Percentiles rank a stretch among this genome's conserved stretches.
These are phyloP conservation scores for Mya arenaria DNA, from an alignment of 1,140 invertebrate genomes.

Conservation along the genomic window DNA sequence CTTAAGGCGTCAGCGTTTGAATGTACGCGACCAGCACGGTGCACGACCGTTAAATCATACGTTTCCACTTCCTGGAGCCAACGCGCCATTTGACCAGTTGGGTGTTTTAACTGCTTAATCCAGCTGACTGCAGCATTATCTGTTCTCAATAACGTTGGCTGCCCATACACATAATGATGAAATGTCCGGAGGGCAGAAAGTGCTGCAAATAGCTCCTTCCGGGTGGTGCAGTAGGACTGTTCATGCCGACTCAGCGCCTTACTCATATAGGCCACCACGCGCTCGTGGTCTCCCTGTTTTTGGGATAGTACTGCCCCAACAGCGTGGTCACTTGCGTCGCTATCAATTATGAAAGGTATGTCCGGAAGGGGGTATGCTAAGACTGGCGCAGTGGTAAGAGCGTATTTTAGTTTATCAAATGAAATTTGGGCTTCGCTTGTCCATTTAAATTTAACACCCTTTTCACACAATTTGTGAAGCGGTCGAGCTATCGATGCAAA, in stretches of 20 bases:
- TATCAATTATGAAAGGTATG: slow-evolving; percentile 46
- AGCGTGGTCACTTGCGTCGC: slow-evolving; percentile 41
- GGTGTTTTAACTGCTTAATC: slow-evolving; percentile 56
- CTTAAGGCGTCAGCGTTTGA: slow-evolving; percentile 69
- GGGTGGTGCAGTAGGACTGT: slow-evolving; percentile 79
- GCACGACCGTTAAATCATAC: slow-evolving; percentile 67
- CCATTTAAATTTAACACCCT: slow-evolving; percentile 4
- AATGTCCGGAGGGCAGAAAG: slow-evolving; percentile 55
- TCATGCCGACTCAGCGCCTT: slow-evolving; percentile 74
- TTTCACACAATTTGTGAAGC: slow-evolving; percentile 19
- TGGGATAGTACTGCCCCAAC: too few species aligned
- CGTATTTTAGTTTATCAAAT: slow-evolving; percentile 29
- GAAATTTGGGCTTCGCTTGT: neutral
- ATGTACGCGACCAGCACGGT: slow-evolving; percentile 66
- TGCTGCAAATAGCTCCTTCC: slow-evolving; percentile 66
- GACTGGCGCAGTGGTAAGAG: slow-evolving; percentile 41
- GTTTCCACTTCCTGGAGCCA: slow-evolving; percentile 66
- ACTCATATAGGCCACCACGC: slow-evolving; percentile 66
- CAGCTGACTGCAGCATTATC: slow-evolving; percentile 67
- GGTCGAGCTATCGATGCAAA: slow-evolving; percentile 8
- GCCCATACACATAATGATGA: slow-evolving; percentile 62
- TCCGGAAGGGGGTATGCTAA: slow-evolving; percentile 40
- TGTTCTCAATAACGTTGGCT: slow-evolving; percentile 58
- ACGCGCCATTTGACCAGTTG: slow-evolving; percentile 64
- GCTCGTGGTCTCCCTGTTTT: too few species aligned